A percentile compares a stretch with the other conserved stretches of the same genome.
These are phyloP conservation scores for Drosophila ficusphila DNA, from an alignment of 1,140 invertebrate species.

Conservation along the genomic window DNA sequence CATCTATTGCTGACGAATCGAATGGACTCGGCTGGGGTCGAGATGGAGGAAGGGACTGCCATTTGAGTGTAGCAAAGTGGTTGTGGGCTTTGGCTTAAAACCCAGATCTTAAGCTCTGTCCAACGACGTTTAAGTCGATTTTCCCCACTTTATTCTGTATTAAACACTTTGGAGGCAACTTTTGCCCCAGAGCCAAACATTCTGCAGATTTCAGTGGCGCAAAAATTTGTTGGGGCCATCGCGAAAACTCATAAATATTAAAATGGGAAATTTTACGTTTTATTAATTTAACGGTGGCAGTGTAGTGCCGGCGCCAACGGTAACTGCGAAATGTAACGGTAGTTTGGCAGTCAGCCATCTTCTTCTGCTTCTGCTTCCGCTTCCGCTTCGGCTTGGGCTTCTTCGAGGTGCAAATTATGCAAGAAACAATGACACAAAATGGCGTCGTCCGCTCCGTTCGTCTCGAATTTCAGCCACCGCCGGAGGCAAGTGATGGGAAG, in stretches of 20 bases:
- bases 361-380: slow-evolving; percentile 25
- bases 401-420: slow-evolving; percentile 66
- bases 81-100: slow-evolving; percentile 3
- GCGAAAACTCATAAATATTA: slow-evolving; percentile 75
- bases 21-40: background rate
- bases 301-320: slow-evolving; percentile 11
- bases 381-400: slow-evolving; percentile 19
- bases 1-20: slow-evolving; percentile 16
- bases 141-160: background rate
- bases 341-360: slow-evolving; percentile 58
- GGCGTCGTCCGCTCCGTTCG: slow-evolving; percentile 18
- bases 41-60: slow-evolving; percentile 1
- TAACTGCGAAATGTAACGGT: slow-evolving; percentile 51
- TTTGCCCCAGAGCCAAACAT: background rate
- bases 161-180: background rate
- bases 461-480: background rate
- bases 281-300: slow-evolving; percentile 74
- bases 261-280: slow-evolving; percentile 74
- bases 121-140: background rate
- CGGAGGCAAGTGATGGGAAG: slow-evolving; percentile 24
- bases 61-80: slow-evolving; percentile 17
- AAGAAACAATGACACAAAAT: slow-evolving; percentile 73
- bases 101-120: no score
- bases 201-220: slow-evolving; percentile 4
- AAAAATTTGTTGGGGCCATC: slow-evolving; percentile 34